Evolutionary conservation across 1,140 invertebrate species (phyloP), one percentile per base, ranked within the genome.

Genomic region (Calosoma granatense): DNA sequence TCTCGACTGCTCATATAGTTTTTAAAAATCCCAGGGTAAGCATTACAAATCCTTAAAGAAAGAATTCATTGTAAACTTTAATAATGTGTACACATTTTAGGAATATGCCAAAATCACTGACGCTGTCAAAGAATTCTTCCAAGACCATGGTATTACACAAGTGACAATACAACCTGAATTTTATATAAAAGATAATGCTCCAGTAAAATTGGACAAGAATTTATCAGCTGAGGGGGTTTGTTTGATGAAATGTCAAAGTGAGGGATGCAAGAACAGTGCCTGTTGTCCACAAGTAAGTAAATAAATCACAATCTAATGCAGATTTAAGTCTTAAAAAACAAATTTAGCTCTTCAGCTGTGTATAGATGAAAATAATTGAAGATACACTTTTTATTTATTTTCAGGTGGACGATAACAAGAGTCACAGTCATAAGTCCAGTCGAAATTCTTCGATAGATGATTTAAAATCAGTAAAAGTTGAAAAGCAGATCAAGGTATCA

Each of bases 81-180:
- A 53, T 57, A 58, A 47, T 58, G 55, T 62, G n/a, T n/a, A 52
- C 30, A 51, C 65, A 64, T 73, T 76, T 20, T 61, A 84, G 76
- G 81, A 82, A 26, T 88, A 85, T 59, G 67, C 76, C 21, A 74
- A 70, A 63, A 82, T 84, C 22, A 83, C 79, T 17, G 75, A 83
- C 43, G 76, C 81, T 51, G 76, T 88, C 1, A 81, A 77, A 2
- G 71, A 78, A 1, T 89, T 88, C 69, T 87, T 90, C 60, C 69
- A 79, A 4, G 78, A 83, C 55, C 83, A 87, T 67, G 86, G 87
- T 2, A 87, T 90, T 30, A 82, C 82, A 1, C 80, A 84, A 61
- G 81, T 88, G 1, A 89, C 87, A 1, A 82, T 89, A 63, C 87
- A 90, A 64, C 87, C 87, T 1, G 87, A 90, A 74, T 89, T 90